A percentile compares a stretch with the other conserved stretches of the same genome.
Conservation (phyloP, 1,140 invertebrate genomes). For the Nilaparvata lugens region DNA sequence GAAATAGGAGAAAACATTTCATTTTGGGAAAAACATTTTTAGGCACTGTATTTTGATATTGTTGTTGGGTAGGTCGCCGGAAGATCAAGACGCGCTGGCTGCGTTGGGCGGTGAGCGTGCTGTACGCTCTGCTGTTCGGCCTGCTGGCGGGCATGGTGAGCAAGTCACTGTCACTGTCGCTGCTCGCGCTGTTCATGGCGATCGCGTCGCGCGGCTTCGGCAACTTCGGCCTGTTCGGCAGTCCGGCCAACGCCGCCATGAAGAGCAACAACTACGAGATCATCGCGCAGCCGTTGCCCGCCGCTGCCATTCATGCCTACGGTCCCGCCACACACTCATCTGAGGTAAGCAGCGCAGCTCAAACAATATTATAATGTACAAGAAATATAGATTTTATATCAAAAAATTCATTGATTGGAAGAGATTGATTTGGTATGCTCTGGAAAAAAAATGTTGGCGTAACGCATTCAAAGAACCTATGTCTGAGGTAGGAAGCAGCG, state of each 20-base stretch:
- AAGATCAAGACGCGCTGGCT: background rate
- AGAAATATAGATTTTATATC: no score
- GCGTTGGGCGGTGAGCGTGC: background rate
- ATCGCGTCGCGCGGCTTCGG: background rate
- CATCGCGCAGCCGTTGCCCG: background rate
- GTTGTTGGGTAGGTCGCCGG: background rate
- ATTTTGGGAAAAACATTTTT: no score
- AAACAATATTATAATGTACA: no score
- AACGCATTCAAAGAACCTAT: no score
- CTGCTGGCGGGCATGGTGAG: constrained; percentile 3
- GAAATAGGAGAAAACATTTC: no score
- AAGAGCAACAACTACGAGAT: background rate
- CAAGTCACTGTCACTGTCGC: constrained; percentile 7
- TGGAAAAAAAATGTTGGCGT: no score
- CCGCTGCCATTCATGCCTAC: background rate
- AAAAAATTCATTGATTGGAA: no score
- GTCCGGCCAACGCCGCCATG: background rate
- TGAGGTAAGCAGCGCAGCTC: no score
- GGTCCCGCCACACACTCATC: background rate
- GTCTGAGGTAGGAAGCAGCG: no score
- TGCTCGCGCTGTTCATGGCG: constrained; percentile 1
- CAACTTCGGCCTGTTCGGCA: background rate
- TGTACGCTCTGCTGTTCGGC: constrained; percentile 2
- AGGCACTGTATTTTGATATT: no score
- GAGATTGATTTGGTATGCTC: no score